Evolutionary conservation across 92 coral and sea anemone species (phyloP), one percentile per base, ranked within the genome.

Genomic region (Blastomussa wellsi): DNA sequence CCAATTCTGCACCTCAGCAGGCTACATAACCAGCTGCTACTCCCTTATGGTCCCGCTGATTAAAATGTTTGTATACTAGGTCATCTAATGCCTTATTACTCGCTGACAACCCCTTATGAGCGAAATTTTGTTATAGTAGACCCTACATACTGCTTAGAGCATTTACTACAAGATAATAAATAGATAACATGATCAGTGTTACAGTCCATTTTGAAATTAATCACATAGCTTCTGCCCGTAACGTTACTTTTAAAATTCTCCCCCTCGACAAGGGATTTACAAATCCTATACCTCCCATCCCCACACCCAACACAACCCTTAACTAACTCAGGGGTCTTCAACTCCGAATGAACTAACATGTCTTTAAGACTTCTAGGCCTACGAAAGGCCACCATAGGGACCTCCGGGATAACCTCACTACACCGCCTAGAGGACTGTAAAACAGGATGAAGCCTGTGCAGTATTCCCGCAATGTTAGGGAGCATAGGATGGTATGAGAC

Each of bases 361-460:
- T 72, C 76, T 19, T 39, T 72, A 38, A 72, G 76, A 38, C 76
- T 5, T 72, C 19, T 72, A 16, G 52, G 76, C 49, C 76, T 16
- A 7, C 48, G 76, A 35, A 38, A 72, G 22, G 49, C 51, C 76
- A 72, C 76, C 76, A 72, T 72, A 39, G 76, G 76, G 8, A 36
- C 76, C 76, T 38, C 48, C 22, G 79, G 39, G 36, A 76, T 76
- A 76, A 19, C 77, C 19, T 22, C 65, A 76, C 36, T 80, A 0
- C 44, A 39, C 3, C 44, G 44, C 44, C 44, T 39, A 39, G 44
- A 39, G 7, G 44, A 39, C 44, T 39, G 44, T 7, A 39, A 39
- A 7, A 39, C 44, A 39, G 44, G 44, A 39, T 39, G 44, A 39
- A 39, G 44, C 44, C 44, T 39, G 44, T 39, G 44, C 44, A 39